A percentile compares a stretch with the other conserved stretches of the same genome.
Conservation (phyloP, 1,140 invertebrate genomes). For the Bombus fervidus region DNA sequence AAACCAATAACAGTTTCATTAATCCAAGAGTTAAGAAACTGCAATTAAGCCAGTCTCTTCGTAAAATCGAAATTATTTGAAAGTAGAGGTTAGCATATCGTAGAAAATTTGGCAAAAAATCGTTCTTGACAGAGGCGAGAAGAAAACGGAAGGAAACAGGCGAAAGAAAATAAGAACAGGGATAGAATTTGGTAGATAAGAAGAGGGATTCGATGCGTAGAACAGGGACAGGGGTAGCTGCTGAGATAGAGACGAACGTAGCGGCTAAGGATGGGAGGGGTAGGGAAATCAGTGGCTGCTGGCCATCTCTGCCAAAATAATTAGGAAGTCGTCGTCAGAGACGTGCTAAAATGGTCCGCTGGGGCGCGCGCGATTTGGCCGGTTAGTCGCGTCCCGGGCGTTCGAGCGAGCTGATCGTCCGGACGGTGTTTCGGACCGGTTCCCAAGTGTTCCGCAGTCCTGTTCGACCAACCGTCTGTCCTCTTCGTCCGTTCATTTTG, state of each 20-base stretch:
- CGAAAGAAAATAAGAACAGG: not conserved
- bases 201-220: not conserved
- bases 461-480: slow-evolving; percentile 81
- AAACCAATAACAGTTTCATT: not conserved
- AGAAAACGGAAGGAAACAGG: not conserved
- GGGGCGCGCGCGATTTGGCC: slow-evolving; percentile 80
- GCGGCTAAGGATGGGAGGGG: not conserved
- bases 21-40: not conserved
- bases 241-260: slow-evolving; percentile 55
- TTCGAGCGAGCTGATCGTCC: slow-evolving; percentile 71
- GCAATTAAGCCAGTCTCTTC: not conserved
- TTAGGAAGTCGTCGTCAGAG: slow-evolving; percentile 87
- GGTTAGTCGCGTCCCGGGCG: slow-evolving; percentile 79
- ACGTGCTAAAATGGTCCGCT: slow-evolving; percentile 89
- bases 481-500: not conserved
- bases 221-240: not conserved
- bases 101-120: not conserved
- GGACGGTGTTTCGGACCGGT: slow-evolving; percentile 51
- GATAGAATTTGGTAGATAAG: slow-evolving; percentile 7
- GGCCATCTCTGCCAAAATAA: slow-evolving; percentile 87
- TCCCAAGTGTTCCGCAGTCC: slow-evolving; percentile 55
- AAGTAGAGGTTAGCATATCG: not conserved
- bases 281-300: slow-evolving; percentile 43
- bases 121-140: not conserved
- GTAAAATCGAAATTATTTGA: too few relatives aligned